Evolutionary conservation across 2,888 invertebrate genomes (phyloP).

Genomic region (Cephonodes hylas): DNA sequence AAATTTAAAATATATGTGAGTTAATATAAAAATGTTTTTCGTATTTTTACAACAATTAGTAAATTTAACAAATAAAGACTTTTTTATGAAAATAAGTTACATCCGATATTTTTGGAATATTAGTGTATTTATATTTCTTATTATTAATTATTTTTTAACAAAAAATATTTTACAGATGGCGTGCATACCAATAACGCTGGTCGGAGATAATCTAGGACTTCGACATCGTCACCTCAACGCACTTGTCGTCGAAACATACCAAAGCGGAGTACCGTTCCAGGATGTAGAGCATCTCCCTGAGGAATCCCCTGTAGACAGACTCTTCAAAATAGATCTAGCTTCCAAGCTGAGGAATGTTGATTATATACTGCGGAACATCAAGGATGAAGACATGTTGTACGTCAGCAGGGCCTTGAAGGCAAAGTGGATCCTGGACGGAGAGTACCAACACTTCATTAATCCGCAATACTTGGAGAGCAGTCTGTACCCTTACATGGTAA

Average conservation of each 20-base stretch:
- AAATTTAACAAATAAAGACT: too few relatives aligned
- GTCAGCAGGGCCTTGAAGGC: constrained; percentile 30
- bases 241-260: constrained; percentile 21
- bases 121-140: too few relatives aligned
- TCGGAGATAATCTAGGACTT: constrained; percentile 30
- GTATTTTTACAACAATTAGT: too few relatives aligned
- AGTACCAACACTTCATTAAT: constrained; percentile 24
- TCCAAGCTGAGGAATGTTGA: constrained; percentile 22
- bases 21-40: too few relatives aligned
- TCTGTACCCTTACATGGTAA: constrained; percentile 28
- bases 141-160: too few relatives aligned
- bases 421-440: constrained; percentile 26
- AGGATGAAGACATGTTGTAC: constrained; percentile 29
- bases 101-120: too few relatives aligned
- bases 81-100: too few relatives aligned
- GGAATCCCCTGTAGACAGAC: constrained; percentile 23
- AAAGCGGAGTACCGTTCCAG: constrained; percentile 14
- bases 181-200: constrained; percentile 16
- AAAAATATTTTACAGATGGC: constrained; percentile 15
- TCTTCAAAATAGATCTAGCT: constrained; percentile 31
- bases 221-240: constrained; percentile 34
- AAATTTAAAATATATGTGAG: too few relatives aligned
- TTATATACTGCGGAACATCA: constrained; percentile 22
- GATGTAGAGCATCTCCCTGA: constrained; percentile 17
- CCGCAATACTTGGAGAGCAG: constrained; percentile 25